phyloP scores from a whole-genome alignment of 2,113 vertebrate species.

The Ciconia boyciana region DNA sequence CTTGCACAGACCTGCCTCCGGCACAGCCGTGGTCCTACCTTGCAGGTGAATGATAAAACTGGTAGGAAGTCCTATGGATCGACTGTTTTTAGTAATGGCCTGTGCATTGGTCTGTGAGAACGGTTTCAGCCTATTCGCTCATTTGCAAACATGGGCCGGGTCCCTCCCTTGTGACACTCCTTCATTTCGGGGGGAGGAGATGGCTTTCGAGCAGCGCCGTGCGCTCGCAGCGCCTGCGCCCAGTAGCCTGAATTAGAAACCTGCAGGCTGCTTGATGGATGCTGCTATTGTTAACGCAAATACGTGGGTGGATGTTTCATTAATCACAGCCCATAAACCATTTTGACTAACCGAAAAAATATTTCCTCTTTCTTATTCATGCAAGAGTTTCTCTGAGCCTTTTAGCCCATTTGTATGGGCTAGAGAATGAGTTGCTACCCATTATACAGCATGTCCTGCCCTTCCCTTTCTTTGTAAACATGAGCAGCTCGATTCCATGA shows the following conservation, averaged over 20 bases:
- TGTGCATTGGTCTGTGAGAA: not conserved
- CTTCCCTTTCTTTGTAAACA: slow-evolving; percentile 69
- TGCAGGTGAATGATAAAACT: not conserved
- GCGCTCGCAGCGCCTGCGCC: not conserved
- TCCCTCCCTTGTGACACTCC: not conserved
- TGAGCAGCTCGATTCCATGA: slow-evolving; percentile 64
- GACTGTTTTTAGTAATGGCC: not conserved
- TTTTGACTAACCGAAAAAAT: slow-evolving; percentile 48
- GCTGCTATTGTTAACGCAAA: slow-evolving; percentile 8
- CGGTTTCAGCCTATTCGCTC: not conserved
- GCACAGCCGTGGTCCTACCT: not conserved
- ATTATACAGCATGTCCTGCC: slow-evolving; percentile 52
- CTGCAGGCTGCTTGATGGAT: not conserved
- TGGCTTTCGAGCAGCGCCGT: not conserved
- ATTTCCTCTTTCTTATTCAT: slow-evolving; percentile 45
- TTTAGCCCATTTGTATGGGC: not conserved
- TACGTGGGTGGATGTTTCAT: slow-evolving; percentile 22
- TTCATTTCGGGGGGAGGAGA: not conserved
- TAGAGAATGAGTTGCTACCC: slow-evolving; percentile 53
- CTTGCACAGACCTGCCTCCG: not conserved
- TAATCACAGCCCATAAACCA: slow-evolving; percentile 41
- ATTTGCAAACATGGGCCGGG: accelerated
- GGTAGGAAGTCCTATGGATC: accelerated
- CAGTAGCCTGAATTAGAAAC: not conserved
- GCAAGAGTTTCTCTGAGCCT: not conserved